phyloP scores from a whole-genome alignment of 2,888 invertebrate species.

The Epinotia nisella region DNA sequence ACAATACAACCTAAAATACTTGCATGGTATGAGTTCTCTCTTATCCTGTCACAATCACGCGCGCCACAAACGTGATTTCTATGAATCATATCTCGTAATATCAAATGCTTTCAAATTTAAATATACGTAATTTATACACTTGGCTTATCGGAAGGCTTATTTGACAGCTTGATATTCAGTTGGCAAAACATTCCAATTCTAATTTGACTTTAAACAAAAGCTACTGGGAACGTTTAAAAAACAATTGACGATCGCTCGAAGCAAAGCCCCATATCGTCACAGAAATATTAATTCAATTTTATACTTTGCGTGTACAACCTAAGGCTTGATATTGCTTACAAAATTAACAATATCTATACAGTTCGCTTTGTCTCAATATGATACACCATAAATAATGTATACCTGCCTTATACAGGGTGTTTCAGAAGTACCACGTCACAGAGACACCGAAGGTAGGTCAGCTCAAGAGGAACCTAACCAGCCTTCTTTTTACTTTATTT shows the following conservation, averaged over 20 bases:
- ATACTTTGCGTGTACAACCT: not conserved
- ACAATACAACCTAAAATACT: slow-evolving; percentile 3
- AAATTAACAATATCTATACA: not conserved
- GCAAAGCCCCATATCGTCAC: not conserved
- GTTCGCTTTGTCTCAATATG: not conserved
- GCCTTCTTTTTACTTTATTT: too few relatives aligned
- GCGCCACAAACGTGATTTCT: slow-evolving; percentile 58
- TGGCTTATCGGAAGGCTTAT: slow-evolving; percentile 66
- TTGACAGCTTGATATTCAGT: slow-evolving; percentile 77
- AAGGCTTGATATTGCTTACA: not conserved
- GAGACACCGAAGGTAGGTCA: too few relatives aligned
- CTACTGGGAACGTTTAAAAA: slow-evolving; percentile 44
- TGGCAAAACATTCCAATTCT: slow-evolving; percentile 60
- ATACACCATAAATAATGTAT: not conserved
- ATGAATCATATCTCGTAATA: slow-evolving; percentile 67
- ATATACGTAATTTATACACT: slow-evolving; percentile 75
- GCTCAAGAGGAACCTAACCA: too few relatives aligned
- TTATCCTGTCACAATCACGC: slow-evolving; percentile 76
- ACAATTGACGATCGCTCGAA: slow-evolving; percentile 17
- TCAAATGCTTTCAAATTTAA: slow-evolving; percentile 76
- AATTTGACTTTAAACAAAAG: slow-evolving; percentile 40
- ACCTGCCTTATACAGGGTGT: too few relatives aligned
- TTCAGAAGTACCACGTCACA: too few relatives aligned
- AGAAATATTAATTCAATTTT: not conserved
- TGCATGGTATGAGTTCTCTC: too few relatives aligned